Base-by-base conservation (phyloP, 2,888 invertebrate genomes). In the Eulithis testata region DNA sequence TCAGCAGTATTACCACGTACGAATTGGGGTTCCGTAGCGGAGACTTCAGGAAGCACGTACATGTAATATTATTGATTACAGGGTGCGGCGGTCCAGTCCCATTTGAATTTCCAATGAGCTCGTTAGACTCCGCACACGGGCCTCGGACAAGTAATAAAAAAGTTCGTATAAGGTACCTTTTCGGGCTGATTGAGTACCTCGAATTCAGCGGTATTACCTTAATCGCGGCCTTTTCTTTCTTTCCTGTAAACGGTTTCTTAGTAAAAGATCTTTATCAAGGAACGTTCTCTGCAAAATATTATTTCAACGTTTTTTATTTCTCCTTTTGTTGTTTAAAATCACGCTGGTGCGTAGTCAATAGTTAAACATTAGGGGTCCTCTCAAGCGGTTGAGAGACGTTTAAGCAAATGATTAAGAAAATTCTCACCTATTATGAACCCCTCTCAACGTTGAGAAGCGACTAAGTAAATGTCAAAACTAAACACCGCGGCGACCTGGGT, bases 61-160 rank as follows among this genome's bases (percentile, higher is more conserved):
- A 86, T 89, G 88, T 91, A 90, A 91, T 92, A 91, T 91, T 91
- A 92, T 93, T 92, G 92, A 93, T 93, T 89, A 89, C 88, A 78
- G 89, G 85, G 90, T 84, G 87, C 86, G 86, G 83, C 83, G 84
- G 88, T 86, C 87, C 86, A 84, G 83, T 80, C 79, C 84, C 76
- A 92, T 92, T 92, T 92, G 92, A 93, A 93, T 91, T 92, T 88
- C 91, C 89, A 91, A 92, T 92, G 91, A 92, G 91, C 89, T 91
- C 89, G 91, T 91, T 92, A 92, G 85, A 89, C 85, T 83, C 83
- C 78, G 86, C 61, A 84, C 84, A 82, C 81, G 80, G 80, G 77
- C 76, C 77, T 80, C 80, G 83, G 83, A 86, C 84, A 81, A 77
- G 76, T 84, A 84, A 86, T 85, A 87, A 91, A 80, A 80, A 91